A percentile compares a stretch with the other conserved stretches of the same genome.
phyloP scores from a whole-genome alignment of 2,113 vertebrate genomes.

The Notarius quadriscutis region DNA sequence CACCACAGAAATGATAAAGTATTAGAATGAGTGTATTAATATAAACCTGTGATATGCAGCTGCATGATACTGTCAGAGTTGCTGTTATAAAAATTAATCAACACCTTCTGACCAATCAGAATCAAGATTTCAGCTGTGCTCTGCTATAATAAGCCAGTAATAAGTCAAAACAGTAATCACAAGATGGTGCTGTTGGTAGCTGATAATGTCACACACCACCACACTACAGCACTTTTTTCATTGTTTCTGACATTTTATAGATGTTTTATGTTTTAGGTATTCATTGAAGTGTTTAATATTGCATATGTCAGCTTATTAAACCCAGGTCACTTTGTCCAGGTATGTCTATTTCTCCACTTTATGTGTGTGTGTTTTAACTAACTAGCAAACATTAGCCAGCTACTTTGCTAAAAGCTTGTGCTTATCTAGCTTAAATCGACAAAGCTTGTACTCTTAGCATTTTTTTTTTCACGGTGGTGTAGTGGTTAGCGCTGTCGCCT shows the following conservation, averaged over 20 bases:
- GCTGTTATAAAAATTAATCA: background rate
- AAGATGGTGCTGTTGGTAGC: background rate
- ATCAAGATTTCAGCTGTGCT: background rate
- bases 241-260: background rate
- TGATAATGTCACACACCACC: background rate
- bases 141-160: no score
- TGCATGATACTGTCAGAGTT: background rate
- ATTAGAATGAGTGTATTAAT: background rate
- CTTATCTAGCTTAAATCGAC: no score
- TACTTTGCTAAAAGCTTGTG: background rate
- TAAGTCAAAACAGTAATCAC: background rate
- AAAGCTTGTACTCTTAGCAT: background rate
- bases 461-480: no score
- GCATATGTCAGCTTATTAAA: background rate
- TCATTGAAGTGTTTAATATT: background rate
- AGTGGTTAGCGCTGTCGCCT: no score
- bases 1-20: background rate
- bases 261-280: background rate
- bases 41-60: background rate
- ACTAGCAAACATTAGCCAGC: no score
- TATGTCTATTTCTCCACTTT: background rate
- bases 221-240: background rate
- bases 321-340: background rate
- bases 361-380: no score
- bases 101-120: background rate